phyloP scores from a whole-genome alignment of 2,888 invertebrate genomes.

The Heliconius aoede region DNA sequence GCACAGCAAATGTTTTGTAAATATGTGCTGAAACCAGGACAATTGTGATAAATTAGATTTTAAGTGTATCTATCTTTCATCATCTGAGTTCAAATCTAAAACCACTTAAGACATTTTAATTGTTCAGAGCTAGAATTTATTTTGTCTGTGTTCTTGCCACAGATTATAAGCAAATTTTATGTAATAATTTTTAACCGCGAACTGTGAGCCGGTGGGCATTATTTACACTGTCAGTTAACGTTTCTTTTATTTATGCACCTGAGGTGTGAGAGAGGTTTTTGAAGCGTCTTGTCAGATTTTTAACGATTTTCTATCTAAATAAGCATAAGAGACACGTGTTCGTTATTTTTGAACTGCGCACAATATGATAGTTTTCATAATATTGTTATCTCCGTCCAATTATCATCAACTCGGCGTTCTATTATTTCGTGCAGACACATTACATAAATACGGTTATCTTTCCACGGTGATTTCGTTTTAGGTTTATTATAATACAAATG shows the following conservation, averaged over 20 bases:
- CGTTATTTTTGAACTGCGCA: conserved; percentile 64
- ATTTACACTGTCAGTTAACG: conserved; percentile 59
- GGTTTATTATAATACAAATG: conserved; percentile 20
- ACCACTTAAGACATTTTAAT: conserved; percentile 38
- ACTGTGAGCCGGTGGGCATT: conserved; percentile 74
- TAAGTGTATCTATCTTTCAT: conserved; percentile 62
- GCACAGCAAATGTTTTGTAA: conserved; percentile 76
- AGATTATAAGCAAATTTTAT: conserved; percentile 52
- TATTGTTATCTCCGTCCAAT: conserved; percentile 75
- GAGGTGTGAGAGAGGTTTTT: conserved; percentile 47
- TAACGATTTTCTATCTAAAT: conserved; percentile 35
- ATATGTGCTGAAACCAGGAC: conserved; percentile 77
- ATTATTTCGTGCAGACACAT: conserved; percentile 14
- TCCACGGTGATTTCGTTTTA: not conserved
- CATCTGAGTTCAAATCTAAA: conserved; percentile 42
- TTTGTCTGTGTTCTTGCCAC: conserved; percentile 38
- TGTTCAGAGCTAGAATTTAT: conserved; percentile 38
- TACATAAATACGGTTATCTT: conserved; percentile 25
- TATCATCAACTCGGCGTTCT: conserved; percentile 44
- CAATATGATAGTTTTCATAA: conserved; percentile 68
- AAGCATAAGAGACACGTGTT: conserved; percentile 48
- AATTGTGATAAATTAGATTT: conserved; percentile 81
- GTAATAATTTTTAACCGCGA: conserved; percentile 54
- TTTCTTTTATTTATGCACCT: conserved; percentile 50
- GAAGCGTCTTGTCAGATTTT: conserved; percentile 44